Conservation (phyloP, 2,888 invertebrate genomes). For the Dioctria linearis region DNA sequence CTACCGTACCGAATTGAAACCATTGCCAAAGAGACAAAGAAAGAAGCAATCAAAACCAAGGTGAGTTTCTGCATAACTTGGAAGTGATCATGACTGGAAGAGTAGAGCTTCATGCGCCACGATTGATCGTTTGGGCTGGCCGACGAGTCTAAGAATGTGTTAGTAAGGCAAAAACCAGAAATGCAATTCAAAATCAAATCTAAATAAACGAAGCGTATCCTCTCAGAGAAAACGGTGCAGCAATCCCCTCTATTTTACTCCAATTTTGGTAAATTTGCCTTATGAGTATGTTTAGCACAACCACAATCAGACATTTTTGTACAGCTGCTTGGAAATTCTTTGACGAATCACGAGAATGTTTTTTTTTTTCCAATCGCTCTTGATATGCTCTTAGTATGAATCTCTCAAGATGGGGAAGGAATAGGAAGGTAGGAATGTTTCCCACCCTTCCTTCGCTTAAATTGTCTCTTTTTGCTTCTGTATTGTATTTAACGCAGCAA, state of each 20-base stretch:
- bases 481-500: conserved; percentile 6
- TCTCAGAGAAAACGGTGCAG: neutral
- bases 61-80: neutral
- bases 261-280: neutral
- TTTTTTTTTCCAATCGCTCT: too few species aligned
- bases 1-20: too few species aligned
- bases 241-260: neutral
- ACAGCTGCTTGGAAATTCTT: too few species aligned
- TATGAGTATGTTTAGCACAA: neutral
- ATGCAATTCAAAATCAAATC: neutral
- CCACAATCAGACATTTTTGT: too few species aligned
- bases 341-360: too few species aligned
- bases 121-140: neutral
- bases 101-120: neutral
- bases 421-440: conserved; percentile 18
- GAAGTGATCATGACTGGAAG: neutral
- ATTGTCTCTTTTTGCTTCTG: neutral
- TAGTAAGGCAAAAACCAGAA: neutral
- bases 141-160: too few species aligned
- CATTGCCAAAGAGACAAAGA: neutral
- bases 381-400: neutral
- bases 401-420: conserved; percentile 19
- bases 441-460: neutral
- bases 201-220: too few species aligned
- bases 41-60: neutral